Base-by-base conservation (phyloP, 2,888 invertebrate genomes). In the Acrobasis repandana region DNA sequence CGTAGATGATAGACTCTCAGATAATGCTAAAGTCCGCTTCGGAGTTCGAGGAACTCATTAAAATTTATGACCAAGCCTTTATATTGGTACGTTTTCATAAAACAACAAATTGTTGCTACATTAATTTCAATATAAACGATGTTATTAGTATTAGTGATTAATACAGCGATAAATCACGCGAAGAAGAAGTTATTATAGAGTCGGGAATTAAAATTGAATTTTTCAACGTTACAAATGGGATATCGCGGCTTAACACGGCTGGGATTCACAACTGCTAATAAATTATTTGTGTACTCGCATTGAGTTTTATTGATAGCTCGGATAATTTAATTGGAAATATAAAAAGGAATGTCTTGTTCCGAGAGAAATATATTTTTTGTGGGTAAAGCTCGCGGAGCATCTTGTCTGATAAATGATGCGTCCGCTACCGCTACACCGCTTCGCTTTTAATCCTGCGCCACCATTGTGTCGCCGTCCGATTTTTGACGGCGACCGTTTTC, bases 361-460 rank as follows among this genome's bases (percentile, higher is more conserved):
- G 60, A 60, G 52, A 52, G 52, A 52, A 60, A 52, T 58, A 58
- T 58, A 52, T 43, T 60, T 58, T 60, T 60, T 51, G 60, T 60
- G 20, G 50, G 60, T 52, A 60, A 78, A 79, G 76, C 81, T 70
- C 74, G 73, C 75, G 75, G 79, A 80, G 73, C 75, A 76, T 73
- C 76, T 79, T 77, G 83, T 83, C 88, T 92, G 90, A 92, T 90
- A 91, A 92, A 92, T 92, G 90, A 90, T 85, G 81, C 77, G 83
- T 77, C 79, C 70, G 86, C 86, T 85, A 84, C 90, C 79, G 85
- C 81, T 86, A 92, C 92, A 92, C 71, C 83, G 83, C 83, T 90
- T 92, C 83, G 90, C 91, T 92, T 92, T 92, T 91, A 92, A 90
- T 87, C 85, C 87, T 84, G 82, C 74, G 69, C 79, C 75, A 82